Evolutionary conservation across 1,140 invertebrate genomes (phyloP).

Genomic region (Vanessa atalanta): DNA sequence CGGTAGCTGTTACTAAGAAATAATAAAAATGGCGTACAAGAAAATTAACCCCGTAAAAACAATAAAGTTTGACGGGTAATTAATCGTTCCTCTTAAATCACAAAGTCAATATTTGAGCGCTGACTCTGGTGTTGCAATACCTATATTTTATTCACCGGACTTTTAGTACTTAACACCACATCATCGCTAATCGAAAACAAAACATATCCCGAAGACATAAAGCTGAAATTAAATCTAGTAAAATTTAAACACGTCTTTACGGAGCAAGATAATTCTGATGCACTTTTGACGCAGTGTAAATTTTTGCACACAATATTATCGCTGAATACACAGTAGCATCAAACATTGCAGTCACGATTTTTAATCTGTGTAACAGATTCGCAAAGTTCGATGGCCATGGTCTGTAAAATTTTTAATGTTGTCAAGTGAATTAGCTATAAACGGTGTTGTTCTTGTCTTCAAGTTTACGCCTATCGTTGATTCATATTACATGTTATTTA

Average conservation of each 20-base stretch:
- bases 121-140: conserved; percentile 20
- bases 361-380: conserved; percentile 37
- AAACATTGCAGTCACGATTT: conserved; percentile 24
- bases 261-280: background rate
- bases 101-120: conserved; percentile 47
- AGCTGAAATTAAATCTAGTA: background rate
- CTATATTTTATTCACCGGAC: background rate
- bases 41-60: conserved; percentile 32
- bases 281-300: conserved; percentile 14
- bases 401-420: conserved; percentile 34
- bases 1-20: background rate
- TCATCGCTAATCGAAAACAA: background rate
- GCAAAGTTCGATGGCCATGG: conserved; percentile 36
- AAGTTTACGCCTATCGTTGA: conserved; percentile 19
- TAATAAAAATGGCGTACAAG: conserved; percentile 7
- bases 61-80: conserved; percentile 46
- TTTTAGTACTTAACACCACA: background rate
- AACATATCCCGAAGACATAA: background rate
- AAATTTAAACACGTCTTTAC: background rate
- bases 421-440: conserved; percentile 41
- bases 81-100: conserved; percentile 40
- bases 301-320: conserved; percentile 16
- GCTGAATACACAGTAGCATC: conserved; percentile 9
- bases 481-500: background rate
- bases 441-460: conserved; percentile 19